A percentile compares a stretch with the other conserved stretches of the same genome.
Evolutionary conservation across 2,888 invertebrate genomes (phyloP).

Genomic region (Netelia virgata): DNA sequence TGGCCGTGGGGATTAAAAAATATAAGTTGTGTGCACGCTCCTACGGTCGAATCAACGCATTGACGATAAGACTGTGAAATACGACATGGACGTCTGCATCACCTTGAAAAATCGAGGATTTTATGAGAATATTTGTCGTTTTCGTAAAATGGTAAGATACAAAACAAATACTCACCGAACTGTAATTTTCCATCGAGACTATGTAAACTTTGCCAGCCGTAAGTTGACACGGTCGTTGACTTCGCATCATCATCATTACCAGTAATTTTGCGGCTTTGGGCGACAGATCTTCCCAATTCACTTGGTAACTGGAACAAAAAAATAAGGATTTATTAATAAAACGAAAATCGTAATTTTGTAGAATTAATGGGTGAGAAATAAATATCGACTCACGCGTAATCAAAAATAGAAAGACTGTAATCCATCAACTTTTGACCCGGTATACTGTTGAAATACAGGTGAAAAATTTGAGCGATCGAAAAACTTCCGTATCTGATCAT

Average conservation of each 20-base stretch:
- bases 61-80: conserved; percentile 44
- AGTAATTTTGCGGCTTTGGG: conserved; percentile 48
- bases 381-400: conserved; percentile 53
- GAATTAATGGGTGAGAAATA: too few relatives aligned
- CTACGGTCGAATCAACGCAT: not conserved
- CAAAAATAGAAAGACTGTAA: conserved; percentile 51
- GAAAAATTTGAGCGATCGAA: conserved; percentile 45
- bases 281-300: conserved; percentile 52
- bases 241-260: conserved; percentile 53
- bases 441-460: conserved; percentile 59
- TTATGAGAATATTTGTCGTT: not conserved
- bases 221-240: conserved; percentile 48
- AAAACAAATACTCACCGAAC: conserved; percentile 50
- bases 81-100: conserved; percentile 58
- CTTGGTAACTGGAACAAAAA: conserved; percentile 39
- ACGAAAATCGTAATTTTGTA: too few relatives aligned
- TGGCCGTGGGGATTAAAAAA: not conserved
- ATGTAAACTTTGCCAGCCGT: conserved; percentile 56
- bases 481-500: conserved; percentile 61
- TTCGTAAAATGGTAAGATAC: not conserved
- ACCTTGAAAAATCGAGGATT: conserved; percentile 29
- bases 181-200: conserved; percentile 57
- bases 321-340: not conserved
- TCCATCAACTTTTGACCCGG: conserved; percentile 63
- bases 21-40: too few relatives aligned